These are phyloP conservation scores for Henicopernis longicauda DNA, from an alignment of 2,113 vertebrate genomes.

Conservation along the genomic window DNA sequence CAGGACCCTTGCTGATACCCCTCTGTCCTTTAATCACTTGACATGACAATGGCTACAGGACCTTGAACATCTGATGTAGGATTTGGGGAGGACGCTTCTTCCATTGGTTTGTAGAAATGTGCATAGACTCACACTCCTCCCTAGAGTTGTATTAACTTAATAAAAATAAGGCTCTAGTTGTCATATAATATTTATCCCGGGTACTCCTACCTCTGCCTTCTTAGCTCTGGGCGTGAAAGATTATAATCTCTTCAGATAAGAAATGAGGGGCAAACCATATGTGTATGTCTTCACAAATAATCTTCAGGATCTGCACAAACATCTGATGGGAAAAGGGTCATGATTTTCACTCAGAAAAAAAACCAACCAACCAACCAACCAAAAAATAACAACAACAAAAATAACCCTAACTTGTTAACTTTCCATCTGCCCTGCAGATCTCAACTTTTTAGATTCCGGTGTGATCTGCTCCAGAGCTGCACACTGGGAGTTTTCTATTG, in stretches of 20 bases:
- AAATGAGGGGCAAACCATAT: not conserved
- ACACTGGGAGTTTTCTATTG: not conserved
- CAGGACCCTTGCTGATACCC: not conserved
- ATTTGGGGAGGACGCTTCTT: not conserved
- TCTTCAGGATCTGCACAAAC: not conserved
- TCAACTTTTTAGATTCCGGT: not conserved
- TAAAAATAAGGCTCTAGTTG: not conserved
- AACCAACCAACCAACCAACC: not conserved
- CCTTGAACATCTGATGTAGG: not conserved
- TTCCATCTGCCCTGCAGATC: not conserved
- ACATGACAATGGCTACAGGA: not conserved
- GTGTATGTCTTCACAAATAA: not conserved
- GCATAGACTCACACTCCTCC: not conserved
- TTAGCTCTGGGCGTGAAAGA: not conserved
- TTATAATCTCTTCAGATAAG: not conserved
- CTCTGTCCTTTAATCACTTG: not conserved
- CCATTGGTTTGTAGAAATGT: not conserved
- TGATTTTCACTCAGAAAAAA: not conserved
- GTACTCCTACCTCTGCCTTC: not conserved
- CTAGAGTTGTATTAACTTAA: not conserved
- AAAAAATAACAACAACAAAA: too few species aligned
- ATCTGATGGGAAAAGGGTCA: not conserved
- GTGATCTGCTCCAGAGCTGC: not conserved
- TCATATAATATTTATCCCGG: not conserved
- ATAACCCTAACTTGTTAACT: not conserved